phyloP scores from a whole-genome alignment of 1,140 invertebrate species.

The Mya arenaria region DNA sequence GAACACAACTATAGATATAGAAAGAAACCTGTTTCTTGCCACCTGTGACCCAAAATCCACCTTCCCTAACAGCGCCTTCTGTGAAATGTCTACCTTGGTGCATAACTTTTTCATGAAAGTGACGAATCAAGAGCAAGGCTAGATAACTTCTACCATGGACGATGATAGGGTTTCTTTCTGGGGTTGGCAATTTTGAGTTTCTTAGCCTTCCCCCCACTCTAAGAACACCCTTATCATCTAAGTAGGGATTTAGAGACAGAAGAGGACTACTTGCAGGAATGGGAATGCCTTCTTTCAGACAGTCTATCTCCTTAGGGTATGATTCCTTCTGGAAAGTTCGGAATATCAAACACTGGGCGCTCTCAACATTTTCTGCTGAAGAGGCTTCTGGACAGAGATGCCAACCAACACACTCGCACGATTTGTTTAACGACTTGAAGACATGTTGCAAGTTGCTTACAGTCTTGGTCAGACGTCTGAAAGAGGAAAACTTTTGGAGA shows the following conservation, averaged over 20 bases:
- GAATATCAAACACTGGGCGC: slow-evolving; percentile 13
- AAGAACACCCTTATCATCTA: too few relatives aligned
- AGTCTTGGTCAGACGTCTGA: not conserved
- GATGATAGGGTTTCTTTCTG: slow-evolving; percentile 3
- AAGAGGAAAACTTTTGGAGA: not conserved
- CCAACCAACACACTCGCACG: not conserved
- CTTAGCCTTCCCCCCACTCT: slow-evolving; percentile 23
- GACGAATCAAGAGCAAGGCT: not conserved
- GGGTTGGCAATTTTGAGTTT: not conserved
- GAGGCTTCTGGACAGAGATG: not conserved
- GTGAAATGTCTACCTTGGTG: slow-evolving; percentile 50
- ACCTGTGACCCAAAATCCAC: slow-evolving; percentile 54
- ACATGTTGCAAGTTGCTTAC: not conserved
- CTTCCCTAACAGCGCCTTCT: slow-evolving; percentile 24
- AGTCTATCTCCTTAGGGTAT: slow-evolving; percentile 12
- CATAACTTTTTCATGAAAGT: not conserved
- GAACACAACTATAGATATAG: slow-evolving; percentile 11
- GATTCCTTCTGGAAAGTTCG: not conserved
- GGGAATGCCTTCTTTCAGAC: too few relatives aligned
- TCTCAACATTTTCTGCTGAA: not conserved
- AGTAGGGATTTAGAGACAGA: too few relatives aligned
- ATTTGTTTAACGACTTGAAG: not conserved
- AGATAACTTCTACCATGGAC: slow-evolving; percentile 9
- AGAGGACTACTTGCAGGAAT: too few relatives aligned
- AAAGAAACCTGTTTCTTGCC: slow-evolving; percentile 20